These are phyloP conservation scores for Dinomys branickii DNA, from an alignment of 2,113 vertebrate genomes.

Conservation along the genomic window DNA sequence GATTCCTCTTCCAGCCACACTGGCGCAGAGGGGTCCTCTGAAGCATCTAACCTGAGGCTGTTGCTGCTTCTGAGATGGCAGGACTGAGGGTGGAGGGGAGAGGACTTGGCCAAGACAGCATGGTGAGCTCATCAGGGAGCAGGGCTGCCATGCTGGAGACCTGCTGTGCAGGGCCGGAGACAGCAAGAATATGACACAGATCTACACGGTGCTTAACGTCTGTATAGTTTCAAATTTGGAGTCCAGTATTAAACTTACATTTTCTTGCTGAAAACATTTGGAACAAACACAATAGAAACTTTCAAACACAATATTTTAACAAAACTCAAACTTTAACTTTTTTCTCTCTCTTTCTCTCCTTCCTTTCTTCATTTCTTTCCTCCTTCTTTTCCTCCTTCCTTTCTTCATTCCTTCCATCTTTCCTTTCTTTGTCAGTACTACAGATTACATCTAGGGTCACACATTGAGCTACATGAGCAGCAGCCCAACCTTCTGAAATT, in stretches of 20 bases:
- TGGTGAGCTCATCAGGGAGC: rapidly evolving
- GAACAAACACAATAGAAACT: too few relatives aligned
- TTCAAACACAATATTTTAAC: background rate
- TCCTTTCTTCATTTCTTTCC: too few relatives aligned
- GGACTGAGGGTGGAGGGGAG: background rate
- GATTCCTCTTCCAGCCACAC: background rate
- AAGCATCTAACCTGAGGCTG: background rate
- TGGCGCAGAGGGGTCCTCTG: background rate
- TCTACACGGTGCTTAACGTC: rapidly evolving
- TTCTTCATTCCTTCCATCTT: too few relatives aligned
- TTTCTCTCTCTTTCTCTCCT: too few relatives aligned
- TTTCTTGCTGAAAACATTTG: too few relatives aligned
- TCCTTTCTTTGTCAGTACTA: background rate
- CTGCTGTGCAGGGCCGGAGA: background rate
- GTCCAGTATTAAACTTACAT: too few relatives aligned
- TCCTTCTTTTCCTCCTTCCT: too few relatives aligned
- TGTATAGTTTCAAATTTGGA: background rate
- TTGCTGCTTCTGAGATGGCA: background rate
- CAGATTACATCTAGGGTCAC: too few relatives aligned
- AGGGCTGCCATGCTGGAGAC: rapidly evolving
- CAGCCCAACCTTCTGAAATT: background rate
- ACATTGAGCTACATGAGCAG: background rate
- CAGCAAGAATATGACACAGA: too few relatives aligned
- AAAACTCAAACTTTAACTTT: background rate
- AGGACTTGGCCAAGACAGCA: background rate